Conservation (phyloP, 1,140 invertebrate species). For the Arctopsyche grandis region DNA sequence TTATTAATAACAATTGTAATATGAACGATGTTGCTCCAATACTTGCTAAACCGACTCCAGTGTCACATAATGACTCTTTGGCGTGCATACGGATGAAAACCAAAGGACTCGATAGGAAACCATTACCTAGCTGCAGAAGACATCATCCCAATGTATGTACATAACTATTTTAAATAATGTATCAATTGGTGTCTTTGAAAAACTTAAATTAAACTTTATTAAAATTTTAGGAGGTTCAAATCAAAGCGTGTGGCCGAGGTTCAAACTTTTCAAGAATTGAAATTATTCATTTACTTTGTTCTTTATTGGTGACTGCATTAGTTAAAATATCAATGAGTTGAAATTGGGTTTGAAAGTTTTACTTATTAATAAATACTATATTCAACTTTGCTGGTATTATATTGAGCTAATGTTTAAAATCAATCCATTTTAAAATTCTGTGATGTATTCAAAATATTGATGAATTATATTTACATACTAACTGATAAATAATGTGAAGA, state of each 20-base stretch:
- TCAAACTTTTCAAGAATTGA: constrained; percentile 33
- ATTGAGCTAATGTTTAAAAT: no score
- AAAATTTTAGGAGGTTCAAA: constrained; percentile 64
- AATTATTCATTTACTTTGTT: constrained; percentile 2
- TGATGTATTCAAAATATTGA: no score
- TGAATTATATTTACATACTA: no score
- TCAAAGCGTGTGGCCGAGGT: constrained; percentile 66
- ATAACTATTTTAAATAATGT: background rate
- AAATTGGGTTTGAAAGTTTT: no score
- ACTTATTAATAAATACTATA: no score
- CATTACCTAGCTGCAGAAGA: constrained; percentile 74
- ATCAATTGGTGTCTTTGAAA: no score
- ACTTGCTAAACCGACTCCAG: constrained; percentile 70
- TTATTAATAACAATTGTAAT: constrained; percentile 77
- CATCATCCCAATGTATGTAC: constrained; percentile 76
- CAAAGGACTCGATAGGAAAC: constrained; percentile 68
- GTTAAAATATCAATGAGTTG: no score
- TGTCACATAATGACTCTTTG: constrained; percentile 72
- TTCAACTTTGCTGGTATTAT: no score
- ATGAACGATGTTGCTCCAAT: constrained; percentile 62
- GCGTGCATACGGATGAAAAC: constrained; percentile 71
- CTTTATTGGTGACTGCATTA: background rate
- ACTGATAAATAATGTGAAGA: no score
- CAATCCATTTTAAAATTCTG: no score
- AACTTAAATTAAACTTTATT: no score